Percentiles rank a stretch among this genome's conserved stretches.
These are phyloP conservation scores for Pediacus dermestoides DNA, from an alignment of 2,888 invertebrate species.

Conservation along the genomic window DNA sequence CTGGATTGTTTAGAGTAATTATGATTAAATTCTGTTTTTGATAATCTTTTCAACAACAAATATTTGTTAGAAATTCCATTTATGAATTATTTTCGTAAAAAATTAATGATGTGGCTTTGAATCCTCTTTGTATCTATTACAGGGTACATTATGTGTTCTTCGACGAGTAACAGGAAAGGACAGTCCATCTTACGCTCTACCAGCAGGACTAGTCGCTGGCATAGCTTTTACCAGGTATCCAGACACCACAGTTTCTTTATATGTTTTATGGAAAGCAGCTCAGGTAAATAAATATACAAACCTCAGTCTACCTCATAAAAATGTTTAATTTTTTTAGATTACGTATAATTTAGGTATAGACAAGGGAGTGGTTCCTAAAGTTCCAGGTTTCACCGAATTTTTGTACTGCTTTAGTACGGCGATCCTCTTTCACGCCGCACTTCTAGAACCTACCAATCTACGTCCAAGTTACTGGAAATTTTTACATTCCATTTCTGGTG, in stretches of 20 bases:
- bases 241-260: slow-evolving; percentile 74
- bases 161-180: slow-evolving; percentile 62
- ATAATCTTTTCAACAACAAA: no score
- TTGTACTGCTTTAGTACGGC: slow-evolving; percentile 76
- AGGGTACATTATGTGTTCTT: slow-evolving; percentile 62
- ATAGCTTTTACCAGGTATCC: slow-evolving; percentile 69
- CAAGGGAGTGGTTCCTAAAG: slow-evolving; percentile 60
- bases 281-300: slow-evolving; percentile 56
- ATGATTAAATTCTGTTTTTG: no score
- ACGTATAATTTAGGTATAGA: slow-evolving; percentile 70
- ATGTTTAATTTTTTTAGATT: slow-evolving; percentile 3
- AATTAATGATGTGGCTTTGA: no score
- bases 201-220: slow-evolving; percentile 70
- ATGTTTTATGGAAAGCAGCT: slow-evolving; percentile 77
- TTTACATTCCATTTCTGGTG: slow-evolving; percentile 69
- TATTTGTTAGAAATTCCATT: no score
- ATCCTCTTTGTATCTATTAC: slow-evolving; percentile 2
- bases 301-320: neutral
- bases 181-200: slow-evolving; percentile 60
- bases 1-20: slow-evolving; percentile 64
- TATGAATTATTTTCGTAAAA: no score
- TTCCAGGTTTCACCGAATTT: slow-evolving; percentile 67
- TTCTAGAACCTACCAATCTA: slow-evolving; percentile 74
- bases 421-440: slow-evolving; percentile 71
- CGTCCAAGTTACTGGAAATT: slow-evolving; percentile 83